Evolutionary conservation across 2,888 invertebrate species (phyloP), one percentile per base, ranked within the genome.

Genomic region (Synanthedon andrenaeformis): DNA sequence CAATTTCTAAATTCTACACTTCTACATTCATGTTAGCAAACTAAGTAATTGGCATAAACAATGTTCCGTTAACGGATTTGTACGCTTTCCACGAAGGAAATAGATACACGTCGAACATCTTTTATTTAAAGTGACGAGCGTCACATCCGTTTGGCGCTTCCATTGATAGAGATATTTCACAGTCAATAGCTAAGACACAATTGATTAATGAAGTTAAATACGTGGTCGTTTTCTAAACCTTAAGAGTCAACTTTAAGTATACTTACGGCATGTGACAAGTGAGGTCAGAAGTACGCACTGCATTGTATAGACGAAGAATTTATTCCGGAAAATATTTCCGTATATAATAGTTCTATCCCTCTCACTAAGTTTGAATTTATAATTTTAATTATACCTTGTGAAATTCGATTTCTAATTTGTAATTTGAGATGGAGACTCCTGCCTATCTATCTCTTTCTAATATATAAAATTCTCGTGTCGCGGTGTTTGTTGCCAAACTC

Each of bases 31-130:
- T 35, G 35, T 35, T 35, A 35, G 35, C 35, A 35, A 35, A 35
- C 35, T 35, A 35, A 19, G 19, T 19, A 19, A 35, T 35, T 35
- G 35, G 35, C 35, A 35, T 35, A 35, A 35, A 35, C 35, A 35
- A 35, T 35, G 1, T 35, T 35, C 35, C 35, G 35, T 35, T 35
- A 35, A 35, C 35, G 13, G 45, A 45, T 45, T 45, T 45, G 45
- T 14, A 57, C 57, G 62, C 60, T 63, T 65, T 71, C 67, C 62
- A 67, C 71, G 71, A 74, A 76, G 79, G 76, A 79, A 73, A 68
- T 74, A 14, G 76, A 76, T 74, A 73, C 69, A 71, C 72, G 69
- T 70, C 67, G 63, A 67, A 66, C 72, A 74, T 72, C 66, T 76
- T 75, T 66, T 75, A 70, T 74, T 65, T 69, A 77, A 77, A 78